A percentile compares a stretch with the other conserved stretches of the same genome.
Conservation (phyloP, 2,113 vertebrate species). For the Aegithalos caudatus region DNA sequence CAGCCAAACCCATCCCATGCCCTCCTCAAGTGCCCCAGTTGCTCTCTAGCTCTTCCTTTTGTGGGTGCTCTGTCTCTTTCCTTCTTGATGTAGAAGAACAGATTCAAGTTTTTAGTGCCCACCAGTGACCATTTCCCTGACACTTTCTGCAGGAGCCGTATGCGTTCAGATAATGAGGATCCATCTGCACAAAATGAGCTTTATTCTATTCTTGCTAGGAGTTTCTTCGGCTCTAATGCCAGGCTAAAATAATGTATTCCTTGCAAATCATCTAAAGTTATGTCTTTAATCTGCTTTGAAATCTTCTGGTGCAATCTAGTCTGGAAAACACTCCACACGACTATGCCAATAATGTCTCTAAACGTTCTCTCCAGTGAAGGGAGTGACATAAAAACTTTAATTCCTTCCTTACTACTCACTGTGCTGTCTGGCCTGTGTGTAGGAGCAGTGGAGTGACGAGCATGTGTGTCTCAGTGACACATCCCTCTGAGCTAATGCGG, state of each 20-base stretch:
- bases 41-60: neutral
- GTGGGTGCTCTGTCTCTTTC: neutral
- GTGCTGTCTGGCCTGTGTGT: neutral
- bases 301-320: neutral
- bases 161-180: neutral
- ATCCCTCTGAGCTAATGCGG: neutral
- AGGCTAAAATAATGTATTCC: neutral
- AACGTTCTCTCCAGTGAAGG: neutral
- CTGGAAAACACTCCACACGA: neutral
- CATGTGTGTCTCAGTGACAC: neutral
- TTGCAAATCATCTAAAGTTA: neutral
- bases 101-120: neutral
- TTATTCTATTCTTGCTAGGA: neutral
- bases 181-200: neutral
- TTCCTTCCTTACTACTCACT: constrained; percentile 43
- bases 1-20: neutral
- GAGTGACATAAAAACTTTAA: neutral
- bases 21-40: neutral
- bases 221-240: neutral
- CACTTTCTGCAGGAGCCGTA: neutral
- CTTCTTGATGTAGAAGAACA: neutral
- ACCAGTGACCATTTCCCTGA: neutral
- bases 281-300: neutral
- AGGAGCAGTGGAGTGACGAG: neutral
- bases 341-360: neutral